Percentiles rank a stretch among this genome's conserved stretches.
Conservation (phyloP, 2,888 invertebrate genomes). For the Conomelus anceps region DNA sequence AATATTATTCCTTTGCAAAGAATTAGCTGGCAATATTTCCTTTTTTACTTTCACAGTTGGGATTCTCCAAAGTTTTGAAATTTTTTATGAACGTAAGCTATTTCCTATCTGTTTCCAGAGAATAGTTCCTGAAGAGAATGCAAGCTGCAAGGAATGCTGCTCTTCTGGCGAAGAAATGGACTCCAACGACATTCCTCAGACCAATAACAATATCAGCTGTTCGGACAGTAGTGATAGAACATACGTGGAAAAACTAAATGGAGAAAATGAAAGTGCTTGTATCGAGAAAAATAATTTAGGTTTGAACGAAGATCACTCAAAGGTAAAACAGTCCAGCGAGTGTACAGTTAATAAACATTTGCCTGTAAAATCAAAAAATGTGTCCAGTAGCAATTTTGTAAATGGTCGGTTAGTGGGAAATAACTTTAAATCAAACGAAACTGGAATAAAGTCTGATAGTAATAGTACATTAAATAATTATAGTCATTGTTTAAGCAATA, state of each 20-base stretch:
- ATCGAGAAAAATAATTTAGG: background rate
- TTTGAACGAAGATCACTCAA: background rate
- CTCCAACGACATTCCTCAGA: background rate
- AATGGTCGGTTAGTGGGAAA: background rate
- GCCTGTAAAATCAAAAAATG: background rate
- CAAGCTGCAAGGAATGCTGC: background rate
- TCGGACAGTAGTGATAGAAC: background rate
- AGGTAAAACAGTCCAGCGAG: background rate
- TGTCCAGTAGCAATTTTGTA: background rate
- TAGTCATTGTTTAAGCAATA: conserved; percentile 37
- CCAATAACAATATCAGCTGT: background rate
- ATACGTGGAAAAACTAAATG: background rate
- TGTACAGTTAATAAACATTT: background rate
- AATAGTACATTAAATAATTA: conserved; percentile 36
- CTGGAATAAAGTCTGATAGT: background rate
- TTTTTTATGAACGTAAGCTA: background rate
- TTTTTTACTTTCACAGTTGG: too few relatives aligned
- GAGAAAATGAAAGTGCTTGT: background rate
- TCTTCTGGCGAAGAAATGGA: background rate
- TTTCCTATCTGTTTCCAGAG: background rate
- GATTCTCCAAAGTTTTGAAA: too few relatives aligned
- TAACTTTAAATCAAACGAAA: background rate
- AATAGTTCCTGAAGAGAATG: background rate
- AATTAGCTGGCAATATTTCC: too few relatives aligned
- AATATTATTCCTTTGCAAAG: too few relatives aligned